Percentiles rank a stretch among this genome's conserved stretches.
phyloP scores from a whole-genome alignment of 2,113 vertebrate species.

The Hippopotamus amphibius region DNA sequence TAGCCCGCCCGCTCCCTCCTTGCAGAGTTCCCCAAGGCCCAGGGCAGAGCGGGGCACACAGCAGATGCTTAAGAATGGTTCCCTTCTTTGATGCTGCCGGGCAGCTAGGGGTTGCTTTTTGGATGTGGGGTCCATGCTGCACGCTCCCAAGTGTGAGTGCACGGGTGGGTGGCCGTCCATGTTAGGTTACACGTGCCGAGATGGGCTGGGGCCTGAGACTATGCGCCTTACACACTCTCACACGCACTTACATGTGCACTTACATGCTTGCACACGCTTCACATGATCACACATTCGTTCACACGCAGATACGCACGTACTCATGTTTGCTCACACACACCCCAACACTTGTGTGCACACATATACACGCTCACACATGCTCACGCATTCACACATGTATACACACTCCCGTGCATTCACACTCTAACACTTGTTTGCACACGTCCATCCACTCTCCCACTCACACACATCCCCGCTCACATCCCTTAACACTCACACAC shows the following conservation, averaged over 20 bases:
- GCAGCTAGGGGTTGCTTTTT: rapidly evolving
- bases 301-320: too few relatives aligned
- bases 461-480: background rate
- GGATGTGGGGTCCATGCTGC: background rate
- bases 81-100: background rate
- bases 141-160: background rate
- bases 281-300: background rate
- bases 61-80: rapidly evolving
- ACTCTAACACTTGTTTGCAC: background rate
- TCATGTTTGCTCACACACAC: background rate
- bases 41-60: background rate
- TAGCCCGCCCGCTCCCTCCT: rapidly evolving
- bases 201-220: background rate
- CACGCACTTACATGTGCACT: too few relatives aligned
- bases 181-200: background rate
- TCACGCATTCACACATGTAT: background rate
- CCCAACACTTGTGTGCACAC: background rate
- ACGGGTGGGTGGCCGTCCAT: rapidly evolving
- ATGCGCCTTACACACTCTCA: background rate
- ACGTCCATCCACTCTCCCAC: background rate
- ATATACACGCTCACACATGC: background rate
- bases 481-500: too few relatives aligned
- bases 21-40: background rate
- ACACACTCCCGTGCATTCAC: background rate
- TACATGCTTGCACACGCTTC: background rate